phyloP scores from a whole-genome alignment of 1,140 invertebrate genomes.

The Oryzaephilus surinamensis region DNA sequence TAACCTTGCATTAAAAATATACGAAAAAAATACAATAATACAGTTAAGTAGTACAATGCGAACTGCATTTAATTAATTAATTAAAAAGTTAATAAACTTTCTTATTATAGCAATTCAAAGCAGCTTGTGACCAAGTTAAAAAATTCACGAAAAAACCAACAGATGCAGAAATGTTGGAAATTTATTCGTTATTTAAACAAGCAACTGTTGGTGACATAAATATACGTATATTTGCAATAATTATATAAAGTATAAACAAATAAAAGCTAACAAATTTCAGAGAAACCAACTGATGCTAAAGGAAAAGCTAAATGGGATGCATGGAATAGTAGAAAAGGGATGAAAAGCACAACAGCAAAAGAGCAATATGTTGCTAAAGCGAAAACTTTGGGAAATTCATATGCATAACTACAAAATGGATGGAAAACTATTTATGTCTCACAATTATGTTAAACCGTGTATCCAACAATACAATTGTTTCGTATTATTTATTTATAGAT shows the following conservation, averaged over 20 bases:
- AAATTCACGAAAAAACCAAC: constrained; percentile 51
- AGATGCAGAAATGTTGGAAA: constrained; percentile 59
- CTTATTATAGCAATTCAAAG: constrained; percentile 51
- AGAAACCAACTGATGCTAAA: constrained; percentile 39
- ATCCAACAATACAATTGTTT: no score
- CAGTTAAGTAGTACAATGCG: no score
- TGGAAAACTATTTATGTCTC: no score
- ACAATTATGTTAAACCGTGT: no score
- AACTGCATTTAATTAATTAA: no score
- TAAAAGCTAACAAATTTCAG: no score
- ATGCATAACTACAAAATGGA: no score
- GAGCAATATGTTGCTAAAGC: constrained; percentile 72
- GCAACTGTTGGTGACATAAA: constrained; percentile 62
- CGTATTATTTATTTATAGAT: no score
- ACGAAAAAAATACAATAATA: no score
- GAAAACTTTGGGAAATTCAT: constrained; percentile 32
- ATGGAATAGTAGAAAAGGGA: constrained; percentile 77
- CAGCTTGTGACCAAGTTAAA: constrained; percentile 63
- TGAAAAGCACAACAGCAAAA: constrained; percentile 67
- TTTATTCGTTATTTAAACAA: constrained; percentile 74
- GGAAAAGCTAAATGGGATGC: constrained; percentile 94
- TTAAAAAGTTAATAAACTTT: no score
- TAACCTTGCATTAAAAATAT: no score
- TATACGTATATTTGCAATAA: constrained; percentile 56
- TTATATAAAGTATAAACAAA: constrained; percentile 1